Percentiles rank a stretch among this genome's conserved stretches.
These are phyloP conservation scores for Cololabis saira DNA, from an alignment of 2,113 vertebrate genomes.

Conservation along the genomic window DNA sequence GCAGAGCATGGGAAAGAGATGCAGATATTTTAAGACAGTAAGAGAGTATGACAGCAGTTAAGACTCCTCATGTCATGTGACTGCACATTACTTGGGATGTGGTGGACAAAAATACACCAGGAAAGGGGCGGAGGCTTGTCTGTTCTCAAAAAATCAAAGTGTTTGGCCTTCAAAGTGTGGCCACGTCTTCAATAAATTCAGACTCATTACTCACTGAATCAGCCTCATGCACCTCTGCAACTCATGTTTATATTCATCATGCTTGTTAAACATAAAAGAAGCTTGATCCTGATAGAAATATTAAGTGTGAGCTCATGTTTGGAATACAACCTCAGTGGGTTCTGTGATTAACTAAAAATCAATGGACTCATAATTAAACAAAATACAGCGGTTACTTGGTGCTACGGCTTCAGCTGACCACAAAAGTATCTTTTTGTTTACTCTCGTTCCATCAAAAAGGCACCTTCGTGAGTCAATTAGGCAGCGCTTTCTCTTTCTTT, in stretches of 20 bases:
- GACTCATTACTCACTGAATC: constrained; percentile 61
- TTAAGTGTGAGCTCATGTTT: constrained; percentile 20
- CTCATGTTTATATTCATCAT: constrained; percentile 73
- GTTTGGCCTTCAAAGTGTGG: constrained; percentile 67
- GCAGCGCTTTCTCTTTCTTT: neutral
- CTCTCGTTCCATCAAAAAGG: constrained; percentile 22
- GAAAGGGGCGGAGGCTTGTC: constrained; percentile 43
- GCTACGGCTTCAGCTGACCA: neutral
- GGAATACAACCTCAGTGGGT: constrained; percentile 1
- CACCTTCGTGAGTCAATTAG: constrained; percentile 6
- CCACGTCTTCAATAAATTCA: constrained; percentile 57
- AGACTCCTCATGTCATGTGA: constrained; percentile 55
- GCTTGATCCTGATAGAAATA: constrained; percentile 46
- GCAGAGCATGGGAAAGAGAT: constrained; percentile 3
- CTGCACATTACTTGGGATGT: constrained; percentile 30
- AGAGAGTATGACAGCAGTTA: constrained; percentile 80
- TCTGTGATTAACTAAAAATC: constrained; percentile 19
- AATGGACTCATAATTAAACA: constrained; percentile 33
- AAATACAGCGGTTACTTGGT: constrained; percentile 2
- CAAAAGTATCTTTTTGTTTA: constrained; percentile 2
- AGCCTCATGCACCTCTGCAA: constrained; percentile 62
- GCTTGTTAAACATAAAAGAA: constrained; percentile 57
- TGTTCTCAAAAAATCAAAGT: constrained; percentile 65
- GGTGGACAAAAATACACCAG: constrained; percentile 51
- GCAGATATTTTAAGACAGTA: constrained; percentile 52